Evolutionary conservation across 2,113 vertebrate species (phyloP).

Genomic region (Bos indicus): DNA sequence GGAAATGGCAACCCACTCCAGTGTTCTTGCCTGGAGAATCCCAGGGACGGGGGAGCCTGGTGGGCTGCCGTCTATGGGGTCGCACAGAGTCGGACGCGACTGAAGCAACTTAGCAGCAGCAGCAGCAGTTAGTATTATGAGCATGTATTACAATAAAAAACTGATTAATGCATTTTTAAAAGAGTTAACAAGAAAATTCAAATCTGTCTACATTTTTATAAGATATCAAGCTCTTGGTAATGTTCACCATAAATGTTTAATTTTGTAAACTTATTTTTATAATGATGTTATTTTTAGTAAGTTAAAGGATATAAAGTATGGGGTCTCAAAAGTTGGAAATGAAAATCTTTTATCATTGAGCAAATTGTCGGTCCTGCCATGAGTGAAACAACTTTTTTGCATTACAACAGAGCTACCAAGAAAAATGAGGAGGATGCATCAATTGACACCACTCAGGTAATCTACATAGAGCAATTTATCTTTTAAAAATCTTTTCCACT

Average conservation of each 20-base stretch:
- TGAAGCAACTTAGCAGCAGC: not conserved
- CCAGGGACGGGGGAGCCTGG: no score
- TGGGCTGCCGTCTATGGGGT: not conserved
- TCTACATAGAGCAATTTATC: not conserved
- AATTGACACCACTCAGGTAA: constrained; percentile 75
- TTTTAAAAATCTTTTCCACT: not conserved
- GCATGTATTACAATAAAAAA: constrained; percentile 1
- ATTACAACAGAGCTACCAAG: constrained; percentile 70
- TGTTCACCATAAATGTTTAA: not conserved
- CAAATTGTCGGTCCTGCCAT: constrained; percentile 3
- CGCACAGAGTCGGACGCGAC: not conserved
- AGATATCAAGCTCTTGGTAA: not conserved
- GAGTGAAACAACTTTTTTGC: constrained; percentile 44
- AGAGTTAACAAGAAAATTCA: not conserved
- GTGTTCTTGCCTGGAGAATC: not conserved
- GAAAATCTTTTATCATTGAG: constrained; percentile 1
- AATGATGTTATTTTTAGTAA: constrained; percentile 14
- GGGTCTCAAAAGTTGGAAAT: constrained; percentile 9
- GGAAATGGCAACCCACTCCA: not conserved
- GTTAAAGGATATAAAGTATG: not conserved
- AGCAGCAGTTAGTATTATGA: not conserved
- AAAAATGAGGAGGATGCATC: constrained; percentile 57
- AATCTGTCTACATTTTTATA: not conserved
- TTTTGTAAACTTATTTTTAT: constrained; percentile 21
- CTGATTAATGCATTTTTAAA: not conserved